These are phyloP conservation scores for Dreissena rostriformis DNA, from an alignment of 1,140 invertebrate species.

Conservation along the genomic window DNA sequence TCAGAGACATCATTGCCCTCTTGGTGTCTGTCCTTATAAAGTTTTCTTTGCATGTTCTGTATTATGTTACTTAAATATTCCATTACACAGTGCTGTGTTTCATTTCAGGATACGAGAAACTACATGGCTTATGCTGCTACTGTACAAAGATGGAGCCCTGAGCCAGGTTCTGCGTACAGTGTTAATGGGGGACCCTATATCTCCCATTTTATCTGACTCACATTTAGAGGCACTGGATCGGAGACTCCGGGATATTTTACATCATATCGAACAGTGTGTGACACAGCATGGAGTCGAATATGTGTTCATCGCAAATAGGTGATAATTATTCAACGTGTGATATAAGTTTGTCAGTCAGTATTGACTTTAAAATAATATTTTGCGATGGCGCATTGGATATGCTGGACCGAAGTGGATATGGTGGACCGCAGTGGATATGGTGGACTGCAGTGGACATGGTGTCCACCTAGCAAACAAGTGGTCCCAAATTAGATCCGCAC, in stretches of 20 bases:
- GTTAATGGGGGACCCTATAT: conserved; percentile 81
- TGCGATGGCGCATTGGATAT: too few relatives aligned
- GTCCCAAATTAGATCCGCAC: too few relatives aligned
- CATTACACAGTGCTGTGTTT: background rate
- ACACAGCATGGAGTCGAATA: conserved; percentile 25
- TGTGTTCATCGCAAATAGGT: conserved; percentile 49
- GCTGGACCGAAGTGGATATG: too few relatives aligned
- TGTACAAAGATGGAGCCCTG: conserved; percentile 86
- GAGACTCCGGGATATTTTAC: conserved; percentile 82
- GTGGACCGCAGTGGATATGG: too few relatives aligned
- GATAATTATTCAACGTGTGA: background rate
- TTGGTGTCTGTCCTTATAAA: too few relatives aligned
- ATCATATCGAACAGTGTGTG: conserved; percentile 64
- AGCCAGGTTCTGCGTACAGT: conserved; percentile 83
- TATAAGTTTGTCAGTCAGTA: too few relatives aligned
- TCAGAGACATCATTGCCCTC: too few relatives aligned
- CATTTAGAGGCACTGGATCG: conserved; percentile 91
- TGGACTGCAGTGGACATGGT: too few relatives aligned
- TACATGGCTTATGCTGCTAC: conserved; percentile 84
- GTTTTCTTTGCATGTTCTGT: too few relatives aligned
- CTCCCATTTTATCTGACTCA: conserved; percentile 87
- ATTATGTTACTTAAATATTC: too few relatives aligned
- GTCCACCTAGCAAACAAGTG: too few relatives aligned
- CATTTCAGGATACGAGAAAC: conserved; percentile 63
- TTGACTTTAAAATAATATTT: too few relatives aligned